phyloP scores from a whole-genome alignment of 2,797 vertebrate species.

The Tamandua tetradactyla region DNA sequence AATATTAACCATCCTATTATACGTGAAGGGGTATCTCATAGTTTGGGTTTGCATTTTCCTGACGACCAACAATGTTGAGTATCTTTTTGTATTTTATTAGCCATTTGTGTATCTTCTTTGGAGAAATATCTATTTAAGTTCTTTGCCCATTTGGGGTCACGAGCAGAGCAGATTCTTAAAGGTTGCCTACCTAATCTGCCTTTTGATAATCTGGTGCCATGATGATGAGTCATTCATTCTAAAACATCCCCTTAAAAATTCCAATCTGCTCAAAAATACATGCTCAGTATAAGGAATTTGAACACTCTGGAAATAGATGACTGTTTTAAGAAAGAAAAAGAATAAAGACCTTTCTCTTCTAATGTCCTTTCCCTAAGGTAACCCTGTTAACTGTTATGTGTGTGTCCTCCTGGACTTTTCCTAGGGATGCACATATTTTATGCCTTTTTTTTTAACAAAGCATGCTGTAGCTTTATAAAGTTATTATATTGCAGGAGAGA shows the following conservation, averaged over 20 bases:
- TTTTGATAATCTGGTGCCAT: background rate
- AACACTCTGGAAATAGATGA: background rate
- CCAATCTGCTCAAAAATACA: background rate
- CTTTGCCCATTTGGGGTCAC: no score
- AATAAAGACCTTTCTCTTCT: constrained; percentile 31
- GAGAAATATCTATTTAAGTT: no score
- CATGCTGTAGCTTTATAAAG: constrained; percentile 32
- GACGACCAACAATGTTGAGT: no score
- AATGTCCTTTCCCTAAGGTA: constrained; percentile 25
- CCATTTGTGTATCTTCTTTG: no score
- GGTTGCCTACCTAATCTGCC: background rate
- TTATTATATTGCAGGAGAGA: background rate
- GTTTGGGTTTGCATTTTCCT: no score
- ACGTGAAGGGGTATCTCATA: no score
- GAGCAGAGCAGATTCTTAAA: background rate
- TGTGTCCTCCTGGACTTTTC: background rate
- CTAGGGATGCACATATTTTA: background rate
- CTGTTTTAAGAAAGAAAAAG: background rate
- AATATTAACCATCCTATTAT: no score
- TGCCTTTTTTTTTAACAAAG: constrained; percentile 7
- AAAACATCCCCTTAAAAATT: background rate
- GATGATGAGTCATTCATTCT: constrained; percentile 11
- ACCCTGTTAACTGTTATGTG: background rate
- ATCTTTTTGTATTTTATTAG: no score
- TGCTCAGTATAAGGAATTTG: constrained; percentile 28